Evolutionary conservation across 2,797 vertebrate genomes (phyloP).

Genomic region (Coendou prehensilis): DNA sequence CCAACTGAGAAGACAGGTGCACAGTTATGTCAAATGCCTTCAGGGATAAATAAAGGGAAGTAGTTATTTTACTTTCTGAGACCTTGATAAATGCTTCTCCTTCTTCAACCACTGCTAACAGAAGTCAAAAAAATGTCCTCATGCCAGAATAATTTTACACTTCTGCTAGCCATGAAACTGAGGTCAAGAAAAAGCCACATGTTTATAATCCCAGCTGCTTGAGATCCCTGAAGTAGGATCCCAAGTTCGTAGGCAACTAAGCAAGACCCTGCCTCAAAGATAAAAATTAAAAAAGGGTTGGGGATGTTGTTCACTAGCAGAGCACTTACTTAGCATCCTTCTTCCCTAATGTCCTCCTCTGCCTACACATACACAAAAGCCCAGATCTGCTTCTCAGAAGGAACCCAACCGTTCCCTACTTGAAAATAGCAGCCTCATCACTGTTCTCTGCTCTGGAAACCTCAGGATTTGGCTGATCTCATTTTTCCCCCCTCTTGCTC

Average conservation of each 20-base stretch:
- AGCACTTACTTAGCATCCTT: neutral
- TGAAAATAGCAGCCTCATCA: neutral
- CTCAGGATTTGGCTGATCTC: too few relatives aligned
- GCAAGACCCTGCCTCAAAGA: neutral
- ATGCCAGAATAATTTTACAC: too few relatives aligned
- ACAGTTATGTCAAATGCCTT: neutral
- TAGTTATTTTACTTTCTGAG: neutral
- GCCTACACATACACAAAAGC: neutral
- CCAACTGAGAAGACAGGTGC: neutral
- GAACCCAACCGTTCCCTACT: accelerated
- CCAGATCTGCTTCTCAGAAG: neutral
- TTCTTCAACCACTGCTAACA: neutral
- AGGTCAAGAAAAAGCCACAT: neutral
- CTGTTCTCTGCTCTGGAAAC: accelerated
- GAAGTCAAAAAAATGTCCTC: neutral
- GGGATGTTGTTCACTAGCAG: too few relatives aligned
- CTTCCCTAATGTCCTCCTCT: neutral
- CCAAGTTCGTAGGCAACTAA: neutral
- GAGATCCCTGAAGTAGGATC: neutral
- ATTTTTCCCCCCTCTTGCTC: neutral
- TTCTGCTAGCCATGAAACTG: neutral
- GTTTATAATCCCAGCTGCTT: neutral
- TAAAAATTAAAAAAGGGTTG: neutral
- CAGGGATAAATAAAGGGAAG: neutral
- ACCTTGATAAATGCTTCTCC: neutral